phyloP scores from a whole-genome alignment of 2,797 vertebrate genomes.

The Notoglanidium macrostoma region DNA sequence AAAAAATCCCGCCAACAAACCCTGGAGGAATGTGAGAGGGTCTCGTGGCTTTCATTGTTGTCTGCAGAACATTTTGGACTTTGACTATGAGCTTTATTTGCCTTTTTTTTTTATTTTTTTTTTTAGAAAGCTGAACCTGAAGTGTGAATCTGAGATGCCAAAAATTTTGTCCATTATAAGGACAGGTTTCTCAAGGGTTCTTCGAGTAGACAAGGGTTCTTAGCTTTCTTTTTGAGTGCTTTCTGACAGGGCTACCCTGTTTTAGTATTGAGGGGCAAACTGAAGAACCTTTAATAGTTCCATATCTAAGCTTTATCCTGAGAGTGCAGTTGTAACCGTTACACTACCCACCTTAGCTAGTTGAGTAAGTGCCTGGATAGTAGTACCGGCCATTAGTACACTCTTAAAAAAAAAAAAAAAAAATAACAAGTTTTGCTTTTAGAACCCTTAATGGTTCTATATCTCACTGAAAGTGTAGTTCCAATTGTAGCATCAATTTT shows the following conservation, averaged over 20 bases:
- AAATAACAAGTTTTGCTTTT: not conserved
- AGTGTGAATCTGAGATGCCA: not conserved
- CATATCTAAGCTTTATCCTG: no score
- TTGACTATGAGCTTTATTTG: not conserved
- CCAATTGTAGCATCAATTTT: not conserved
- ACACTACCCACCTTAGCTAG: not conserved
- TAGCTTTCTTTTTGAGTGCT: not conserved
- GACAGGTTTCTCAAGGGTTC: not conserved
- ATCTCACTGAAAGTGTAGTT: not conserved
- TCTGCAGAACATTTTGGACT: conserved; percentile 73
- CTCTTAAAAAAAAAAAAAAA: not conserved
- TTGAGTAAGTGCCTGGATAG: not conserved
- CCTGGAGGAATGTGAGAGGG: conserved; percentile 72
- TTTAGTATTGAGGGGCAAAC: not conserved
- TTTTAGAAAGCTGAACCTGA: not conserved
- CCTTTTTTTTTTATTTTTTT: not conserved
- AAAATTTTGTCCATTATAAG: not conserved
- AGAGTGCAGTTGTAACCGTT: not conserved
- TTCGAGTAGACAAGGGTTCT: not conserved
- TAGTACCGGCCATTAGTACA: not conserved
- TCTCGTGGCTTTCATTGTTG: conserved; percentile 69
- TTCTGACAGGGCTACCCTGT: not conserved
- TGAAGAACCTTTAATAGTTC: not conserved
- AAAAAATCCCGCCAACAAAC: conserved; percentile 64
- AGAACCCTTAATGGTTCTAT: not conserved